Evolutionary conservation across 2,888 invertebrate genomes (phyloP).

Genomic region (Neoascia interrupta): DNA sequence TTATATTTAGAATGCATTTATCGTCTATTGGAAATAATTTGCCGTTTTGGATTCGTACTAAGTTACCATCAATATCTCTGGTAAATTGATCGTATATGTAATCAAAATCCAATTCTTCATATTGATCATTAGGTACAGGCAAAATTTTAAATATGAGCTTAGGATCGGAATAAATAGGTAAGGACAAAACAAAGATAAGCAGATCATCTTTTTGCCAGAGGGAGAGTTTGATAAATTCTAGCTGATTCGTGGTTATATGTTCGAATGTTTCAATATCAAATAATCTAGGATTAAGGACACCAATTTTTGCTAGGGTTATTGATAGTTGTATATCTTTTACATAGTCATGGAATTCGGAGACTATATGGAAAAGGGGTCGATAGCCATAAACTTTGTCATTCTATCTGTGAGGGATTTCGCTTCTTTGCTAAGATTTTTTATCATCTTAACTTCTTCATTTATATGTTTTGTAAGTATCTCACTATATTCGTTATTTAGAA

Average conservation of each 20-base stretch:
- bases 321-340: neutral
- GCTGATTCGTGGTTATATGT: neutral
- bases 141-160: neutral
- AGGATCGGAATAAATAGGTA: neutral
- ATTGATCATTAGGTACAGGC: slow-evolving; percentile 1
- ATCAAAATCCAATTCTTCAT: slow-evolving; percentile 9
- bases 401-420: neutral
- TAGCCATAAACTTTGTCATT: too few species aligned
- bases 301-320: neutral
- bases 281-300: neutral
- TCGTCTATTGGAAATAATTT: too few species aligned
- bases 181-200: neutral
- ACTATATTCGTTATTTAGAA: neutral
- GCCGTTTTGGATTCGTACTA: neutral
- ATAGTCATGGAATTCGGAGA: neutral
- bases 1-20: neutral
- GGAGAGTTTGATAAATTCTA: slow-evolving; percentile 2
- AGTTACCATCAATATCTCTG: neutral
- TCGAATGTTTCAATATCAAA: neutral
- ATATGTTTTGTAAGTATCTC: neutral
- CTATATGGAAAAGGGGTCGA: too few species aligned
- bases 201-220: neutral
- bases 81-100: neutral
- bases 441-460: neutral
- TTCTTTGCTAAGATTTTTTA: neutral